A percentile compares a stretch with the other conserved stretches of the same genome.
phyloP scores from a whole-genome alignment of 2,797 vertebrate species.

The Pseudotriccus pelzelni region DNA sequence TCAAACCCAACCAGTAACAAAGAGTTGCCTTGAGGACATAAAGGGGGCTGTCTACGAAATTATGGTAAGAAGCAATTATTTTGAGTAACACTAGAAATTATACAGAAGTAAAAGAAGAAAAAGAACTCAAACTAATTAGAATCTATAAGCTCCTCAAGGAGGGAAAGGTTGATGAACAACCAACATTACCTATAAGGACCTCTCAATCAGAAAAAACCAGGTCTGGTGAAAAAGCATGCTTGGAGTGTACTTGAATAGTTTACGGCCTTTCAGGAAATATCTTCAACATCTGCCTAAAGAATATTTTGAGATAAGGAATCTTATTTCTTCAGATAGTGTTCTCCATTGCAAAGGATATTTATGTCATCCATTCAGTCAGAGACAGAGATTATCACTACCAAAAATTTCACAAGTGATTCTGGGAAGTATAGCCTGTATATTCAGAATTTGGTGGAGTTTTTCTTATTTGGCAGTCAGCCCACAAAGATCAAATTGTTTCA shows the following conservation, averaged over 20 bases:
- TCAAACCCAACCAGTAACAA: background rate
- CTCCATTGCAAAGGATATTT: background rate
- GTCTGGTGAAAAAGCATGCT: background rate
- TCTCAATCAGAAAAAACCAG: background rate
- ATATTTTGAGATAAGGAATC: background rate
- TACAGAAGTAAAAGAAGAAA: background rate
- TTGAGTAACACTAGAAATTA: background rate
- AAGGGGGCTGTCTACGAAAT: background rate
- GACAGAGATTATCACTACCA: background rate
- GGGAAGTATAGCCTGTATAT: background rate
- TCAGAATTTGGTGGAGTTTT: background rate
- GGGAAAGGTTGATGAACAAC: background rate
- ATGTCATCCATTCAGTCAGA: background rate
- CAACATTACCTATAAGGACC: background rate
- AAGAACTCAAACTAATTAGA: background rate
- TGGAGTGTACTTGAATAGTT: background rate
- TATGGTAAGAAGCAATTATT: background rate
- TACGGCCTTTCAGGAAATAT: background rate
- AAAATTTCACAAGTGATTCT: background rate
- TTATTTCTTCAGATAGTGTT: background rate
- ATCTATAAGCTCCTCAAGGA: background rate
- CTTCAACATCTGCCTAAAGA: background rate
- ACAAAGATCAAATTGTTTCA: background rate
- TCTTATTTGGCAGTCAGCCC: background rate
- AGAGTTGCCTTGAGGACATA: background rate